Evolutionary conservation across 2,113 vertebrate species (phyloP), one percentile per base, ranked within the genome.

Genomic region (Oncorhynchus clarkii): DNA sequence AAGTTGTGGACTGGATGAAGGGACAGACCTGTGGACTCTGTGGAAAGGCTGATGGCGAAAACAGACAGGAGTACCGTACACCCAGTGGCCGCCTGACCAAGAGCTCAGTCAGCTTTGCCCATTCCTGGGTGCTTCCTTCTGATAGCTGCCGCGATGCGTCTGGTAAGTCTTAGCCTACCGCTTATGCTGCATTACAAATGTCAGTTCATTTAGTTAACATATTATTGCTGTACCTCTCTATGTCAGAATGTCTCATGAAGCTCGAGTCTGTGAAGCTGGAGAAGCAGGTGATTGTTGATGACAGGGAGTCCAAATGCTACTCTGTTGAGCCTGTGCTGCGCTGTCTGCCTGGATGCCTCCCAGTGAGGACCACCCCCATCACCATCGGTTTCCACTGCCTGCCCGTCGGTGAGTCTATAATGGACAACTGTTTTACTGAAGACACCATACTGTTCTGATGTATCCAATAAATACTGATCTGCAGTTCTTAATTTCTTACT

Each of bases 11-110:
- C 85, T 94, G 93, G 93, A 95, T 96, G 95, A 89, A 75, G 80
- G 94, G 93, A 70, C 85, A 94, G 87, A 95, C 91, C 0, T 94
- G 92, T 81, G 94, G 94, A 75, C 83, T 95, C 48, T 95, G 94
- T 82, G 95, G 94, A 88, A 94, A 80, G 70, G 93, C 90, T 4
- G 91, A 96, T 11, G 94, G 91, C 18, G 93, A 96, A 84, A 73
- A 79, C 48, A 89, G 84, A 79, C 86, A 89, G 75, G 95, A 95
- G 75, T 95, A 88, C 71, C 82, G 75, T 66, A 94, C 80, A 4
- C 94, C 94, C 59, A 93, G 85, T 22, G 83, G 91, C 49, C 88
- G 87, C 39, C 2, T 88, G 79, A 84, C 87, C 68, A 91, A 90
- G 82, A 90, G 89, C 72, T 65, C 90, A 66, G 74, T 79, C 73